A percentile compares a stretch with the other conserved stretches of the same genome.
Conservation (phyloP, 2,888 invertebrate species). For the Mayetiola destructor region DNA sequence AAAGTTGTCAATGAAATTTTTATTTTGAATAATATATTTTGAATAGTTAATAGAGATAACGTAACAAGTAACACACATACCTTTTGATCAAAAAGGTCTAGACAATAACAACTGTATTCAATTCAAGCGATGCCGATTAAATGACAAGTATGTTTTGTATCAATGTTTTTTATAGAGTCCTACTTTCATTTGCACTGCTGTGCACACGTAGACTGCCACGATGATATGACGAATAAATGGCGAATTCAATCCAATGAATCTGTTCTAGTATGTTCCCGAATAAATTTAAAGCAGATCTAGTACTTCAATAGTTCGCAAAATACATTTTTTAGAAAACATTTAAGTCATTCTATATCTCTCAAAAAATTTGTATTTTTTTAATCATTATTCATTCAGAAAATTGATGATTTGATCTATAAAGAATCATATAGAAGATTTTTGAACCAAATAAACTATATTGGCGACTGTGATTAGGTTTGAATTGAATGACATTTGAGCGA, state of each 20-base stretch:
- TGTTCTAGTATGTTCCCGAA: not conserved
- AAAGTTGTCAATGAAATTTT: not conserved
- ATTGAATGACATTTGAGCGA: too few relatives aligned
- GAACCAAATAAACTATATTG: too few relatives aligned
- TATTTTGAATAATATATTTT: not conserved
- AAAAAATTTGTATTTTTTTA: too few relatives aligned
- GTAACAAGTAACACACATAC: not conserved
- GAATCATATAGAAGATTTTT: too few relatives aligned
- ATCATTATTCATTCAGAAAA: too few relatives aligned
- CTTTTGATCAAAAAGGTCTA: not conserved
- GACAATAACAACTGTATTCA: not conserved
- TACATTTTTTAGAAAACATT: too few relatives aligned
- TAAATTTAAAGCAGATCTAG: too few relatives aligned
- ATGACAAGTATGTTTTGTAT: not conserved
- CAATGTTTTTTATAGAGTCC: not conserved
- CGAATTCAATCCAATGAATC: not conserved
- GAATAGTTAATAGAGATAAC: not conserved
- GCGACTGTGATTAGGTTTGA: too few relatives aligned
- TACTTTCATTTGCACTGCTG: not conserved
- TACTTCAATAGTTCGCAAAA: too few relatives aligned
- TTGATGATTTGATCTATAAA: too few relatives aligned
- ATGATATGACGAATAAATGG: not conserved
- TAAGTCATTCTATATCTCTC: too few relatives aligned
- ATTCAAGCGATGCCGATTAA: slow-evolving; percentile 1
- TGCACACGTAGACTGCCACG: slow-evolving; percentile 13